Conservation (phyloP, 2,113 vertebrate species). For the Lontra canadensis region DNA sequence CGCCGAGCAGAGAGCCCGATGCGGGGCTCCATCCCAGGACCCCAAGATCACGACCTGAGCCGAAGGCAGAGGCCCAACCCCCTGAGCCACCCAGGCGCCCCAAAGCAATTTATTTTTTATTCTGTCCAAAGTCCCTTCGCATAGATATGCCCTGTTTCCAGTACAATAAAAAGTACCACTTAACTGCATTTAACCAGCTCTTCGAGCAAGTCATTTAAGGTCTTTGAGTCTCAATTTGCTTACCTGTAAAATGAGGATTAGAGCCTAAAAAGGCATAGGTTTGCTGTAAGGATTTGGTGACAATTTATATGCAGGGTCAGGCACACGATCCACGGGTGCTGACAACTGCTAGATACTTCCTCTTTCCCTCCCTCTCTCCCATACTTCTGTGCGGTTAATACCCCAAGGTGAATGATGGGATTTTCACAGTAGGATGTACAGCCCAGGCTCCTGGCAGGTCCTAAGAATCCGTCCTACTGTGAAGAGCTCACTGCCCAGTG, state of each 20-base stretch:
- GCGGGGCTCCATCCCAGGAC: too few relatives aligned
- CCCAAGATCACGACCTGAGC: too few relatives aligned
- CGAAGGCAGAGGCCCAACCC: too few relatives aligned
- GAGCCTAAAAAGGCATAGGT: background rate
- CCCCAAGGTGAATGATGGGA: background rate
- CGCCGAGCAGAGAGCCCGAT: too few relatives aligned
- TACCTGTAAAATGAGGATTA: background rate
- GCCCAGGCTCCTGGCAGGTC: background rate
- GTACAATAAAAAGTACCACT: background rate
- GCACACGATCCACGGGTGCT: background rate
- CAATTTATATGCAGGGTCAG: background rate
- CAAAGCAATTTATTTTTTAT: background rate
- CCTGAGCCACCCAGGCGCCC: too few relatives aligned
- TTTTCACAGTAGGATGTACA: background rate
- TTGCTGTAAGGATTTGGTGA: background rate
- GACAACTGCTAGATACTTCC: background rate
- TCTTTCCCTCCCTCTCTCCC: background rate
- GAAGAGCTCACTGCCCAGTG: background rate
- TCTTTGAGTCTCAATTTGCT: background rate
- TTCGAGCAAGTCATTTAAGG: background rate
- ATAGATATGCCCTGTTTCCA: background rate
- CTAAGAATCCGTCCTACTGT: background rate
- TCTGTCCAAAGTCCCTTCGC: background rate
- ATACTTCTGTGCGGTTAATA: background rate
- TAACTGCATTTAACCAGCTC: background rate